These are phyloP conservation scores for Vulpes ferrilata DNA, from an alignment of 2,113 vertebrate genomes.

Conservation along the genomic window DNA sequence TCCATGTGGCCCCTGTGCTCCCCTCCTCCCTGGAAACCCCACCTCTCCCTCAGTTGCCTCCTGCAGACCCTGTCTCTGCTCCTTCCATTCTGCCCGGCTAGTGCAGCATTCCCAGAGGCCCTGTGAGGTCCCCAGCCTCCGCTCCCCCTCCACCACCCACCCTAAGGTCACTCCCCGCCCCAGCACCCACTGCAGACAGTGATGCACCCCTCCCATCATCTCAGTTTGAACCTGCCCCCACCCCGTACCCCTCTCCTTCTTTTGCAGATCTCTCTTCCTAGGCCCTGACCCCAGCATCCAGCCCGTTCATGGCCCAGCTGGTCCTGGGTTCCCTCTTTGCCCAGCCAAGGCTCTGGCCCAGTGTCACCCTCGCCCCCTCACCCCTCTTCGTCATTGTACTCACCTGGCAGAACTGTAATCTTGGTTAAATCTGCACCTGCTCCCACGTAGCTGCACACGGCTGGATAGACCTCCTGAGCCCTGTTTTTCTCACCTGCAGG, in stretches of 20 bases:
- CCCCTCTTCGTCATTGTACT: not conserved
- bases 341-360: not conserved
- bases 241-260: not conserved
- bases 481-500: not conserved
- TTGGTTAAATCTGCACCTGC: not conserved
- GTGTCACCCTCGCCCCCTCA: accelerated
- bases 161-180: not conserved
- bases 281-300: not conserved
- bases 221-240: not conserved
- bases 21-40: not conserved
- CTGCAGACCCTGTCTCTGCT: not conserved
- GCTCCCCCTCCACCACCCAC: not conserved
- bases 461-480: not conserved
- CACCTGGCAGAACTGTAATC: not conserved
- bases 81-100: accelerated
- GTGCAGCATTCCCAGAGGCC: not conserved
- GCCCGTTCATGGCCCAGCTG: not conserved
- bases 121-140: not conserved
- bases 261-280: not conserved
- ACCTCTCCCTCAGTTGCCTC: not conserved
- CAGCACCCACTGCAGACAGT: too few species aligned
- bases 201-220: not conserved
- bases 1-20: not conserved
- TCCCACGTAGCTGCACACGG: not conserved
- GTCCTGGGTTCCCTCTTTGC: not conserved